Evolutionary conservation across 2,113 vertebrate genomes (phyloP).

Genomic region (Seriola dumerili): DNA sequence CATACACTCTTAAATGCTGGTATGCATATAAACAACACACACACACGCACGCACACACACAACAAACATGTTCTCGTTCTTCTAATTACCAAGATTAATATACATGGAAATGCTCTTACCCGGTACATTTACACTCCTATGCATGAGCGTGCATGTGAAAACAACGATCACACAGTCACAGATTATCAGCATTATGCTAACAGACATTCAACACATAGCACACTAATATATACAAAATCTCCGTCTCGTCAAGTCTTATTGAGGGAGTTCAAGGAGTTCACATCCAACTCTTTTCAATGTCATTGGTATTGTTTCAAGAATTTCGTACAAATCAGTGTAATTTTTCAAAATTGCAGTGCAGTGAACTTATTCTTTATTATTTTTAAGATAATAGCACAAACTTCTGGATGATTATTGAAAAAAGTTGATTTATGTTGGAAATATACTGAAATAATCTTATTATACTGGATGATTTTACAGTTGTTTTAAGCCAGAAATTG

Average conservation of each 20-base stretch:
- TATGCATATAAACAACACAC: slow-evolving; percentile 7
- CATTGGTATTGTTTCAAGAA: neutral
- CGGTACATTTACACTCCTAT: neutral
- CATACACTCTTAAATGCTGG: neutral
- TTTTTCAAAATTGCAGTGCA: neutral
- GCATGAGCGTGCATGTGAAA: neutral
- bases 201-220: slow-evolving; percentile 1
- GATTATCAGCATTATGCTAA: slow-evolving; percentile 4
- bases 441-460: neutral
- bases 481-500: neutral
- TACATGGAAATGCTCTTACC: slow-evolving; percentile 19
- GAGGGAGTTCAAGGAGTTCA: neutral
- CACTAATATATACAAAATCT: neutral
- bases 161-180: slow-evolving; percentile 7
- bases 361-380: neutral
- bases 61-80: neutral
- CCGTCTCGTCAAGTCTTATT: neutral
- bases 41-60: neutral
- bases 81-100: slow-evolving; percentile 32
- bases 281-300: neutral
- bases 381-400: neutral
- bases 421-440: neutral
- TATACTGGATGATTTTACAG: neutral
- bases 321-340: neutral
- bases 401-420: neutral